Conservation (phyloP, 2,888 invertebrate genomes). For the Toxonevra muliebris region DNA sequence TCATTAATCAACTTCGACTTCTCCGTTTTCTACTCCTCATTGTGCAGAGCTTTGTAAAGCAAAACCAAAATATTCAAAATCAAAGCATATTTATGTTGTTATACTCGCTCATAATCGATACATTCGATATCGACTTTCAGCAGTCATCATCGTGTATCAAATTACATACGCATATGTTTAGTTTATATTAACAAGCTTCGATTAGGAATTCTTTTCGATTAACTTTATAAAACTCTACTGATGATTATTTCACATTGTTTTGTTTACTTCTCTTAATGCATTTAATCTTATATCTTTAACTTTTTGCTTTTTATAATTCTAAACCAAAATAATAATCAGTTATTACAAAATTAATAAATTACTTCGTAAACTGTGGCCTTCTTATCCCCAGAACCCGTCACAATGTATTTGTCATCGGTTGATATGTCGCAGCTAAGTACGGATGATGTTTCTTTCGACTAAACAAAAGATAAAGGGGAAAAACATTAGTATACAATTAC, state of each 20-base stretch:
- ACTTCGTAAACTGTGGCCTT: slow-evolving; percentile 98
- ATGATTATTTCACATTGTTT: slow-evolving; percentile 3
- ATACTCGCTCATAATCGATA: too few species aligned
- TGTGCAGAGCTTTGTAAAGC: too few species aligned
- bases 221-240: too few species aligned
- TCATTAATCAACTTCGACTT: slow-evolving; percentile 27
- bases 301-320: slow-evolving; percentile 17
- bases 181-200: too few species aligned
- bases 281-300: slow-evolving; percentile 8
- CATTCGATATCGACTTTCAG: too few species aligned
- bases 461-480: slow-evolving; percentile 45
- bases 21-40: too few species aligned
- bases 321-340: slow-evolving; percentile 4
- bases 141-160: too few species aligned
- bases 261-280: slow-evolving; percentile 24
- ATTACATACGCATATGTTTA: too few species aligned
- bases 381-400: slow-evolving; percentile 97
- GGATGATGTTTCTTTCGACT: slow-evolving; percentile 96
- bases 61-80: too few species aligned
- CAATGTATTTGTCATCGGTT: slow-evolving; percentile 96
- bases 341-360: slow-evolving; percentile 71
- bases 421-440: slow-evolving; percentile 99
- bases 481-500: neutral
- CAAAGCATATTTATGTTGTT: too few species aligned
- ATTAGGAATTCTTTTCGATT: too few species aligned